These are phyloP conservation scores for Campylomormyrus numenius DNA, from an alignment of 2,113 vertebrate species.

Conservation along the genomic window DNA sequence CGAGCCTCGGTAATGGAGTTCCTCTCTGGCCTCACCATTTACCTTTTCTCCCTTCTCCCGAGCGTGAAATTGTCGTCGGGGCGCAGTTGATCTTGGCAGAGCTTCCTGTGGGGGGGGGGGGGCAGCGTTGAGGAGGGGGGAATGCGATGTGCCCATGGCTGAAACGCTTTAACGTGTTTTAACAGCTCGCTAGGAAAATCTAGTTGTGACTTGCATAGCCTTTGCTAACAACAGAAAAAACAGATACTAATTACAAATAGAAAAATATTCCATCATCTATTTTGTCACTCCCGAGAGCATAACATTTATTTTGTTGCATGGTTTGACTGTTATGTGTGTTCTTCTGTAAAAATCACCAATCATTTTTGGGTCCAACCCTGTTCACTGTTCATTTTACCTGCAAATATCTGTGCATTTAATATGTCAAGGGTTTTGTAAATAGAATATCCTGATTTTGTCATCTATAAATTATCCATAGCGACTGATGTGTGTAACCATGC, in stretches of 20 bases:
- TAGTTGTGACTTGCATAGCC: background rate
- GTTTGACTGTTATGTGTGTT: background rate
- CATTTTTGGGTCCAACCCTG: background rate
- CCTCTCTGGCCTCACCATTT: conserved; percentile 36
- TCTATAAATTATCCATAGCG: background rate
- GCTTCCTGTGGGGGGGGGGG: conserved; percentile 44
- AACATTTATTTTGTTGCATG: background rate
- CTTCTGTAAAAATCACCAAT: background rate
- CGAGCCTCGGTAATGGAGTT: conserved; percentile 34
- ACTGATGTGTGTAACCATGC: background rate
- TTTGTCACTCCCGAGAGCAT: background rate
- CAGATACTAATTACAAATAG: background rate
- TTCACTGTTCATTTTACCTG: background rate
- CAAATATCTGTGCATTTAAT: background rate
- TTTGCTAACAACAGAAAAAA: background rate
- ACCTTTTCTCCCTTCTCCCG: conserved; percentile 37
- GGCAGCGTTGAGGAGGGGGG: background rate
- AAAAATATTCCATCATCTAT: background rate
- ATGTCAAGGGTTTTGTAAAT: background rate
- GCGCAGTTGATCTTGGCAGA: conserved; percentile 36
- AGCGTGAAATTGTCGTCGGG: conserved; percentile 42
- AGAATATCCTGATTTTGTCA: background rate
- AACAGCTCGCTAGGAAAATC: background rate
- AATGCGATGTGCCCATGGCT: background rate
- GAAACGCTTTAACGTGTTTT: background rate